Base-by-base conservation (phyloP, 2,888 invertebrate species). In the Morinoia aosen region DNA sequence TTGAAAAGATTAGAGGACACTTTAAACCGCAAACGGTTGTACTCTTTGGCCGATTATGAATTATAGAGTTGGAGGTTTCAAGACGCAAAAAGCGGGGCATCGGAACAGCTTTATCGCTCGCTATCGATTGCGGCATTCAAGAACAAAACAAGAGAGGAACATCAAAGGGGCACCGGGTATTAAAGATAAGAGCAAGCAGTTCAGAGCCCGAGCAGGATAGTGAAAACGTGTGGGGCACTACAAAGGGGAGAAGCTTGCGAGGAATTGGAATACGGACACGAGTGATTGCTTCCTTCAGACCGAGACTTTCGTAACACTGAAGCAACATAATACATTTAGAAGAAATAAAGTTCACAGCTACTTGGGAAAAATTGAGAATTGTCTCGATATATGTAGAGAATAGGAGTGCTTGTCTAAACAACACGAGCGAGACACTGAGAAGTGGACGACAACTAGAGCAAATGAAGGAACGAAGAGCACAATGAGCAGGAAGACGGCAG, bases 111-210 rank as follows among this genome's bases (percentile, higher is more conserved):
- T 76, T 76, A 76, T 33, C 76, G 33, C 76, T 76, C 7, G 76
- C 76, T 76, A 76, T 76, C 33, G 76, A 76, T 76, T 76, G 76
- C 76, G 76, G 76, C 76, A 76, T 76, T 76, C 25, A 76, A 76
- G 25, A 76, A 19, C 25, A 33, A 76, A 76, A 76, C 76, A 76
- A 76, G 25, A 76, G 76, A 8, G 19, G 76, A 76, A 76, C 76
- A 25, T 76, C 76, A 76, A 76, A 76, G 25, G 33, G 76, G 76
- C 76, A 76, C 76, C 76, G 76, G 76, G 33, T 76, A 76, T 76
- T 8, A 76, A 33, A 76, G 76, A 76, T 76, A 76, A 76, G 76
- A 33, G 76, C 76, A 19, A 33, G 76, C 76, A 33, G 25, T 33
- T 3, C 76, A 76, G 76, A 76, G 61, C 61, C 12, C 61, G 61